Evolutionary conservation across 1,140 invertebrate species (phyloP).

Genomic region (Conopomorpha cramerella): DNA sequence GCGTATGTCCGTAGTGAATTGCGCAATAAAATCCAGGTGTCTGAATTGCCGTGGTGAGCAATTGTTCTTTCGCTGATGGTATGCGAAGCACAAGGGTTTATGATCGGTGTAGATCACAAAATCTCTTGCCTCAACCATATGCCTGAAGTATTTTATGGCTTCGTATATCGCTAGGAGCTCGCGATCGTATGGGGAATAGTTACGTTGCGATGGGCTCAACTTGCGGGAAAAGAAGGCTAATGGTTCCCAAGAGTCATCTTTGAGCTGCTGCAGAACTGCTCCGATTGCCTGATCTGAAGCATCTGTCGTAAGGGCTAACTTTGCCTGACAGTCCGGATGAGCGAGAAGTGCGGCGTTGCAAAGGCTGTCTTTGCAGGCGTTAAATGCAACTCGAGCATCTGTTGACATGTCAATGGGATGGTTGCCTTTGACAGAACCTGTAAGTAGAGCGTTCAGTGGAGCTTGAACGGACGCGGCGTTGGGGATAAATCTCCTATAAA

Average conservation of each 20-base stretch:
- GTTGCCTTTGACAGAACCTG: slow-evolving; percentile 19
- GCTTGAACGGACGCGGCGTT: no score
- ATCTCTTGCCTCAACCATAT: slow-evolving; percentile 15
- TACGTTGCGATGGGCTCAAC: slow-evolving; percentile 22
- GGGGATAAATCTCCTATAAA: slow-evolving; percentile 14
- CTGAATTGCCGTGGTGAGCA: no score
- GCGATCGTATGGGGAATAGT: slow-evolving; percentile 10
- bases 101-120: no score
- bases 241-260: slow-evolving; percentile 8
- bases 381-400: no score
- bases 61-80: no score
- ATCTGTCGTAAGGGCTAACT: slow-evolving; percentile 13
- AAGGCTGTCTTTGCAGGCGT: no score
- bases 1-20: no score
- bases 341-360: slow-evolving; percentile 12
- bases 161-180: slow-evolving; percentile 46
- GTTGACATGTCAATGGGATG: no score
- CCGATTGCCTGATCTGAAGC: slow-evolving; percentile 29
- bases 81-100: no score
- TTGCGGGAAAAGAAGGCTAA: slow-evolving; percentile 34
- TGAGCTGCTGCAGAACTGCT: slow-evolving; percentile 22
- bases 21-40: no score
- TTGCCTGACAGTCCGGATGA: slow-evolving; percentile 7
- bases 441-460: no score
- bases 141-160: slow-evolving; percentile 27